phyloP scores from a whole-genome alignment of 2,888 invertebrate species.

The Acrobasis suavella region DNA sequence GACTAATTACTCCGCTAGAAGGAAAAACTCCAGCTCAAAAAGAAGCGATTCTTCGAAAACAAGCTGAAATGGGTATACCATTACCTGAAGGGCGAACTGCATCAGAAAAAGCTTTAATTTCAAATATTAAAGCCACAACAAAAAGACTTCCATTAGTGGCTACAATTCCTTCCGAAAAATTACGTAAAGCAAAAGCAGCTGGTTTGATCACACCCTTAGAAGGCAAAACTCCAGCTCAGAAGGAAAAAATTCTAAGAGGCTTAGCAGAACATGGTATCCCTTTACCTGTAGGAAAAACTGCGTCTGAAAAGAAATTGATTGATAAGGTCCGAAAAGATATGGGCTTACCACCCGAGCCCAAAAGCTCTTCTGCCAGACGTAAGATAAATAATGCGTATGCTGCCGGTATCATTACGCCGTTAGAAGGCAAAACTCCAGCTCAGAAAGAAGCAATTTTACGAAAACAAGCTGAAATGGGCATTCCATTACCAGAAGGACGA shows the following conservation, averaged over 20 bases:
- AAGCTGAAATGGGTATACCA: slow-evolving; percentile 36
- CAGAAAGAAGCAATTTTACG: slow-evolving; percentile 40
- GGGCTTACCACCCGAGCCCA: slow-evolving; percentile 38
- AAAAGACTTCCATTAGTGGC: no score
- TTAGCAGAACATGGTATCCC: slow-evolving; percentile 34
- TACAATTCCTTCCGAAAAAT: no score
- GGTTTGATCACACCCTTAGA: slow-evolving; percentile 39
- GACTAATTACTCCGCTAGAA: slow-evolving; percentile 34
- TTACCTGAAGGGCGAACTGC: slow-evolving; percentile 27
- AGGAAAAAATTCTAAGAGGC: slow-evolving; percentile 43
- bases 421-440: slow-evolving; percentile 37
- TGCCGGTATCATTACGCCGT: slow-evolving; percentile 37
- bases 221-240: slow-evolving; percentile 43
- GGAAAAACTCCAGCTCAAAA: slow-evolving; percentile 11
- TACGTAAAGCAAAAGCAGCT: slow-evolving; percentile 35
- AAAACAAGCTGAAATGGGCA: slow-evolving; percentile 31
- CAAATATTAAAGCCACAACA: slow-evolving; percentile 30
- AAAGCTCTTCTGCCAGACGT: slow-evolving; percentile 35
- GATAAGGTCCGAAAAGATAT: slow-evolving; percentile 36
- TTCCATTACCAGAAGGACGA: slow-evolving; percentile 36
- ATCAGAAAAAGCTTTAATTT: slow-evolving; percentile 34
- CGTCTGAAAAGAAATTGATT: slow-evolving; percentile 38
- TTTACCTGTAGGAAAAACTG: slow-evolving; percentile 38
- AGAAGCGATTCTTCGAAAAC: slow-evolving; percentile 37
- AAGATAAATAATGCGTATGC: slow-evolving; percentile 33